Conservation (phyloP, 2,888 invertebrate species). For the Eristalinus aeneus region DNA sequence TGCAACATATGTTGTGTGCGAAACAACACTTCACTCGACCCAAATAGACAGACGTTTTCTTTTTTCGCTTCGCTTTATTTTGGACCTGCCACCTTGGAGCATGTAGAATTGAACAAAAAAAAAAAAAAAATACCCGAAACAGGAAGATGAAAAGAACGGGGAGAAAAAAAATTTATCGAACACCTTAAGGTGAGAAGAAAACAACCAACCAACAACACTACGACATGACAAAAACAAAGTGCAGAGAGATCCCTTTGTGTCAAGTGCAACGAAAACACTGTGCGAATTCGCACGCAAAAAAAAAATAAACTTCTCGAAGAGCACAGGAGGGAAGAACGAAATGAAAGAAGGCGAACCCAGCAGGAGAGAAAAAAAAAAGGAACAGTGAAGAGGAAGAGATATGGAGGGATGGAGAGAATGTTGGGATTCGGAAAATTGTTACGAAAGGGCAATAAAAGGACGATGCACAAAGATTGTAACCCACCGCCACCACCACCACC, state of each 20-base stretch:
- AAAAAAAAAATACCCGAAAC: constrained; percentile 15
- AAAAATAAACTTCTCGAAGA: not conserved
- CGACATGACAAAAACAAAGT: constrained; percentile 13
- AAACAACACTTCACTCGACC: constrained; percentile 8
- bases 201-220: constrained; percentile 4
- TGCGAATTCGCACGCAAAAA: constrained; percentile 1
- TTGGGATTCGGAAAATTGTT: constrained; percentile 17
- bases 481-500: constrained; percentile 22
- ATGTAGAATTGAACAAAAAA: not conserved
- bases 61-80: not conserved
- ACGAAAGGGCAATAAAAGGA: constrained; percentile 59
- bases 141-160: not conserved
- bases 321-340: not conserved
- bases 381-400: not conserved
- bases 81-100: not conserved
- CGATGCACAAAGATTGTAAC: constrained; percentile 51
- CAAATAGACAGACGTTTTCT: not conserved
- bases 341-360: not conserved
- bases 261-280: constrained; percentile 55
- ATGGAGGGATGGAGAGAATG: not conserved
- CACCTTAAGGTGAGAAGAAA: constrained; percentile 19
- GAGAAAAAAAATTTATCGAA: constrained; percentile 1
- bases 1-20: not conserved
- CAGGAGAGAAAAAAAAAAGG: not conserved
- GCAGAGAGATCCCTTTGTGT: constrained; percentile 58